These are phyloP conservation scores for Dynastes grantii DNA, from an alignment of 2,888 invertebrate genomes.

Conservation along the genomic window DNA sequence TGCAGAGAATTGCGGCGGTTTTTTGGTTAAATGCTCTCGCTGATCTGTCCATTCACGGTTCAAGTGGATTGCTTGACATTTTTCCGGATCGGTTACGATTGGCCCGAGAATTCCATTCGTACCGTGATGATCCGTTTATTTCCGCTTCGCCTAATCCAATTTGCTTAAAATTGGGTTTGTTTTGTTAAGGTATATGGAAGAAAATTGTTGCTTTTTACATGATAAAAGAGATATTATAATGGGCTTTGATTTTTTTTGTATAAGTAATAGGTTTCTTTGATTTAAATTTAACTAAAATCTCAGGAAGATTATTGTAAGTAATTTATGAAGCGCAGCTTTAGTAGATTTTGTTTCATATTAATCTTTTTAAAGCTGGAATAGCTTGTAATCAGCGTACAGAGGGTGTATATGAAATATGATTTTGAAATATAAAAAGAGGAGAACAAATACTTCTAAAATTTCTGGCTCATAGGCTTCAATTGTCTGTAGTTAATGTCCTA, in stretches of 20 bases:
- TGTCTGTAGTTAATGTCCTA: no score
- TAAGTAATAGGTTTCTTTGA: no score
- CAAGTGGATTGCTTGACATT: slow-evolving; percentile 60
- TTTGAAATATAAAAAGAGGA: no score
- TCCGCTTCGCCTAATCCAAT: slow-evolving; percentile 30
- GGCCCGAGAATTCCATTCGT: slow-evolving; percentile 44
- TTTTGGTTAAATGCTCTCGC: slow-evolving; percentile 55
- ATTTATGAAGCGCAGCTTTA: no score
- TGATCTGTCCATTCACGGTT: slow-evolving; percentile 53
- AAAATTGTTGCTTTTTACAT: no score
- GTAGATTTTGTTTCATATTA: no score
- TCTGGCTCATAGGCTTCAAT: no score
- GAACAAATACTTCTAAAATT: no score
- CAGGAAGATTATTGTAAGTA: no score
- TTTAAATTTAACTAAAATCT: not conserved
- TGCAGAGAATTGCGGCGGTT: slow-evolving; percentile 53
- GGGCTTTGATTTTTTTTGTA: not conserved
- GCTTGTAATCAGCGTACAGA: no score
- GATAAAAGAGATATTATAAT: not conserved
- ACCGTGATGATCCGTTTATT: slow-evolving; percentile 10
- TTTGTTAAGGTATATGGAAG: slow-evolving; percentile 6
- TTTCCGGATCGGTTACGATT: slow-evolving; percentile 55
- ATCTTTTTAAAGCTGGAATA: no score
- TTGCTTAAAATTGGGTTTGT: slow-evolving; percentile 13
- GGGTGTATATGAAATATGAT: no score